phyloP scores from a whole-genome alignment of 2,797 vertebrate genomes.

The Distichodus sexfasciatus region DNA sequence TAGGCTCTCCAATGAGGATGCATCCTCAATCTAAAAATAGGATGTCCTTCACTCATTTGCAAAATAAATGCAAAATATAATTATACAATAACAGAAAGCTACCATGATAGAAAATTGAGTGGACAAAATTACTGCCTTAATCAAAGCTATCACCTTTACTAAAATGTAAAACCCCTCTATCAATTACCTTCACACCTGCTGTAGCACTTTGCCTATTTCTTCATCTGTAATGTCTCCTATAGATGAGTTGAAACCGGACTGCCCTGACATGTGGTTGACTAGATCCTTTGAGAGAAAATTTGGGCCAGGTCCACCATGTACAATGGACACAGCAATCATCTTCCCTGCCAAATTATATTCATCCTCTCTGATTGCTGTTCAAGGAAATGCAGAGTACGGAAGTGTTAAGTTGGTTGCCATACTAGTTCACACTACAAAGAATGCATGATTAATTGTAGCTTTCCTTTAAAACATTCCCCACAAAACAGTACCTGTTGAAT shows the following conservation, averaged over 20 bases:
- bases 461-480: too few species aligned
- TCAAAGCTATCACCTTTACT: background rate
- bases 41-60: background rate
- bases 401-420: too few species aligned
- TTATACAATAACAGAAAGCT: background rate
- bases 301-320: constrained; percentile 47
- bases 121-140: too few species aligned
- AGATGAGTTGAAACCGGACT: constrained; percentile 27
- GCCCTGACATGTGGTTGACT: constrained; percentile 38
- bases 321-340: constrained; percentile 47
- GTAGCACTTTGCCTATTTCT: constrained; percentile 42
- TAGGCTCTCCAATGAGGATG: background rate
- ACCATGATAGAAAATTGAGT: too few species aligned
- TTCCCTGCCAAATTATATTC: constrained; percentile 47
- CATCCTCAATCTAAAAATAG: background rate
- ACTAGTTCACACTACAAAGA: too few species aligned
- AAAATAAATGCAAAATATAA: background rate
- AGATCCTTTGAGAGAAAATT: constrained; percentile 48
- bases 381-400: too few species aligned
- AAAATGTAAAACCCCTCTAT: background rate
- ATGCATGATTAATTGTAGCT: too few species aligned
- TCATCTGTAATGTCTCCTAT: constrained; percentile 43
- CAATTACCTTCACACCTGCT: constrained; percentile 27
- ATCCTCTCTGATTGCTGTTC: constrained; percentile 19
- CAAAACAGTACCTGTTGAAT: constrained; percentile 5